phyloP scores from a whole-genome alignment of 2,113 vertebrate genomes.

The Malurus alboscapulatus region DNA sequence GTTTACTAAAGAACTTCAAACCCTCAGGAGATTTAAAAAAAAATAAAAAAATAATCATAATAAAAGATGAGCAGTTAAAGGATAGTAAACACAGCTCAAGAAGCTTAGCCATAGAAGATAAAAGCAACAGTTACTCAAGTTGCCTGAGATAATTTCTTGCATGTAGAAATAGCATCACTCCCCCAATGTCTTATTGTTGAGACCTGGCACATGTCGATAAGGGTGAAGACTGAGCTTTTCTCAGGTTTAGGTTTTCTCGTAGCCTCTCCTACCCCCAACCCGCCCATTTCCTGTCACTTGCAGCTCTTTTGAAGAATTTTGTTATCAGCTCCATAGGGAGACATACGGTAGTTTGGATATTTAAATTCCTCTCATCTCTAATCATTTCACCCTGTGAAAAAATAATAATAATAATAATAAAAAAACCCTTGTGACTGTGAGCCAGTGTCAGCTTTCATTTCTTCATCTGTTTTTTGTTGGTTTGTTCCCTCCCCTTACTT shows the following conservation, averaged over 20 bases:
- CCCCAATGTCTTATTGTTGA: not conserved
- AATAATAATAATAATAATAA: not conserved
- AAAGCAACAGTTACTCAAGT: slow-evolving; percentile 23
- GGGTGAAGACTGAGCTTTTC: not conserved
- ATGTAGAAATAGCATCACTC: not conserved
- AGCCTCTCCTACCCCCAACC: not conserved
- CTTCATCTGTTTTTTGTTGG: not conserved
- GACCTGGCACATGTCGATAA: not conserved
- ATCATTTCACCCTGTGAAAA: not conserved
- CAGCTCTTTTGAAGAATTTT: not conserved
- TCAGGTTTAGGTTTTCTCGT: not conserved
- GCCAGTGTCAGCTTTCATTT: not conserved
- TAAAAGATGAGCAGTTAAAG: slow-evolving; percentile 31
- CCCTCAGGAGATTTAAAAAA: not conserved
- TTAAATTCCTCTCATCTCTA: not conserved
- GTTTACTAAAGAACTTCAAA: slow-evolving; percentile 30
- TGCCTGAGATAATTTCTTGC: not conserved
- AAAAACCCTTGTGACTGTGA: not conserved
- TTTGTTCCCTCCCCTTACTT: not conserved
- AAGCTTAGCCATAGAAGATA: slow-evolving; percentile 10
- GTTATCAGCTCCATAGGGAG: not conserved
- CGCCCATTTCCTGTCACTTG: not conserved
- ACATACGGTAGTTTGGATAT: not conserved
- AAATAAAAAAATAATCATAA: not conserved
- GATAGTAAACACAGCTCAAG: not conserved